A percentile compares a stretch with the other conserved stretches of the same genome.
phyloP scores from a whole-genome alignment of 30 jellyfish, hydroid and myxozoan genomes.

The Cassiopea xamachana region DNA sequence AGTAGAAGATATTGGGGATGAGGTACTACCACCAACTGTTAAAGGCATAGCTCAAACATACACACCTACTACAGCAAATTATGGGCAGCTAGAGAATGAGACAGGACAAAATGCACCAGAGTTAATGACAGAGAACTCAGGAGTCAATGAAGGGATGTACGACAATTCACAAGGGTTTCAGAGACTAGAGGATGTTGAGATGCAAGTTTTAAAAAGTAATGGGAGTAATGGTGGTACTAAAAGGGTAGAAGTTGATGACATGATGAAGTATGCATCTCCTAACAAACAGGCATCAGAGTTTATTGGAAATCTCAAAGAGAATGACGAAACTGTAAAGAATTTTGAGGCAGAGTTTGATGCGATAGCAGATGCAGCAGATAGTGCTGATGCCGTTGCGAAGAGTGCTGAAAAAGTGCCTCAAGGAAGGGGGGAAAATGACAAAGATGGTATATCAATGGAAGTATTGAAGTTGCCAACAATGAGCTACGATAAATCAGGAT shows the following conservation, averaged over 20 bases:
- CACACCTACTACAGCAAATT: background rate
- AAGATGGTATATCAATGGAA: conserved; percentile 35
- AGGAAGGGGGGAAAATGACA: background rate
- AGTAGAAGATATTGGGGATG: conserved; percentile 45
- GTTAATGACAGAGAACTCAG: conserved; percentile 17
- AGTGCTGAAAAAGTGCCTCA: conserved; percentile 39
- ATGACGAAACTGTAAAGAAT: conserved; percentile 46
- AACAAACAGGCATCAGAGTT: background rate
- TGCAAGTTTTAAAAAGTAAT: conserved; percentile 18
- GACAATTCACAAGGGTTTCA: background rate
- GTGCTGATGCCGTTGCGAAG: conserved; percentile 44
- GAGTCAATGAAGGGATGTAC: background rate
- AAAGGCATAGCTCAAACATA: background rate
- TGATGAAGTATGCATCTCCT: background rate
- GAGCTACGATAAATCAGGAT: background rate
- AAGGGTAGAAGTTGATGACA: background rate
- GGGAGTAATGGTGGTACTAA: background rate
- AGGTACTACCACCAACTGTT: conserved; percentile 44
- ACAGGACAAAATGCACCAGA: background rate
- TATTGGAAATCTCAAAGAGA: conserved; percentile 49
- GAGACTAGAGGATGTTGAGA: conserved; percentile 7
- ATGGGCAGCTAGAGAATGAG: too few relatives aligned
- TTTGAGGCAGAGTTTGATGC: conserved; percentile 74
- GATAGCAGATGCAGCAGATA: conserved; percentile 58
- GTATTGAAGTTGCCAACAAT: conserved; percentile 1